Evolutionary conservation across 2,888 invertebrate genomes (phyloP).

Genomic region (Macroteleia sp.): DNA sequence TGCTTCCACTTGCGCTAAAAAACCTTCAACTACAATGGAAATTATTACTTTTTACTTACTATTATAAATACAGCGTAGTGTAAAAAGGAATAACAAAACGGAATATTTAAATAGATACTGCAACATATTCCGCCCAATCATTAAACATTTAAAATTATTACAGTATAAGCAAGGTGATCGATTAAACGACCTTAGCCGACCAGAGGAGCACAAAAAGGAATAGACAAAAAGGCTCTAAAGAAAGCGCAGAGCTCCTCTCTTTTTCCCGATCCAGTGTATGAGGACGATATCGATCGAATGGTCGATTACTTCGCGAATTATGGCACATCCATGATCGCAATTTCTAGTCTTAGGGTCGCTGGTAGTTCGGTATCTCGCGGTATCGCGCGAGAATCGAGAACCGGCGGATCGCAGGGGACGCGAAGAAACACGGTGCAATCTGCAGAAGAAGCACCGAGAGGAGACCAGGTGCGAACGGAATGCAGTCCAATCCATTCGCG

Average conservation of each 20-base stretch:
- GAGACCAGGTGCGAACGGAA: slow-evolving; percentile 82
- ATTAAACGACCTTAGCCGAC: neutral
- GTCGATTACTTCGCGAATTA: slow-evolving; percentile 66
- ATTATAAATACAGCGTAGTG: too few species aligned
- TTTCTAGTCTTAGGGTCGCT: slow-evolving; percentile 47
- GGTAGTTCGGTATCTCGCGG: slow-evolving; percentile 60
- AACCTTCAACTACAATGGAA: too few species aligned
- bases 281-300: slow-evolving; percentile 59
- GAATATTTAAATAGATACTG: too few species aligned
- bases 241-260: too few species aligned
- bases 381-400: slow-evolving; percentile 61
- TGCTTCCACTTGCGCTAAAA: too few species aligned
- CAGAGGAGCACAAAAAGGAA: neutral
- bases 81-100: too few species aligned
- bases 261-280: slow-evolving; percentile 48
- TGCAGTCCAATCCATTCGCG: slow-evolving; percentile 82
- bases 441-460: slow-evolving; percentile 66
- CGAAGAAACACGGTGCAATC: slow-evolving; percentile 54
- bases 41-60: too few species aligned
- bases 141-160: too few species aligned
- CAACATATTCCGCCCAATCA: too few species aligned
- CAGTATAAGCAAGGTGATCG: too few species aligned
- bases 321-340: slow-evolving; percentile 65
- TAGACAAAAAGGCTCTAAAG: too few species aligned
- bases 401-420: slow-evolving; percentile 38